Percentiles rank a stretch among this genome's conserved stretches.
Conservation (phyloP, 2,888 invertebrate genomes). For the Drosophila seclusa region DNA sequence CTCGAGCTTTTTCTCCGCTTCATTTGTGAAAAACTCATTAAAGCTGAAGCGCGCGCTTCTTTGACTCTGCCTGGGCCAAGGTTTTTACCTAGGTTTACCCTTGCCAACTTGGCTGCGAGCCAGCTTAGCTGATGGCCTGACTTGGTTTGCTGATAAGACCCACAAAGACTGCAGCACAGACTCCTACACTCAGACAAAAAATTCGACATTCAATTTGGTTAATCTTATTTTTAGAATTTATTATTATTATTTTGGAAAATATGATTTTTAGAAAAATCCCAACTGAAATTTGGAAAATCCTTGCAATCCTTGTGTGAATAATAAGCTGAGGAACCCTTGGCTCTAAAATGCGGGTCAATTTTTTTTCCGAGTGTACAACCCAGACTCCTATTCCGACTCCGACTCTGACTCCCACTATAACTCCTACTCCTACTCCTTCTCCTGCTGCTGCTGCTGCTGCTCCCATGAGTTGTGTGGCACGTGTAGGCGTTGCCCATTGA, state of each 20-base stretch:
- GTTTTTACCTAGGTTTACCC: constrained; percentile 44
- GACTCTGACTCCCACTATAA: background rate
- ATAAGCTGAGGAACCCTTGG: background rate
- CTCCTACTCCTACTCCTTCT: background rate
- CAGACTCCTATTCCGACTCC: background rate
- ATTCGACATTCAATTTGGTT: background rate
- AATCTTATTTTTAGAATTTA: no score
- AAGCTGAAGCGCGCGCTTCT: constrained; percentile 34
- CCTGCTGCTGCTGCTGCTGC: background rate
- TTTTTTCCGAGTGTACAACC: background rate
- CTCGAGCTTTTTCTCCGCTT: constrained; percentile 3
- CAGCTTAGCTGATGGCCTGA: constrained; percentile 63
- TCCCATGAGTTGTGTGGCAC: constrained; percentile 38
- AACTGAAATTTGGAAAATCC: background rate
- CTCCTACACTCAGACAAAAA: background rate
- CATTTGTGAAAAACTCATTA: constrained; percentile 69
- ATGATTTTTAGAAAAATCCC: background rate
- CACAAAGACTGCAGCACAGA: background rate
- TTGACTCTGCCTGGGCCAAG: constrained; percentile 68
- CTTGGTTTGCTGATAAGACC: constrained; percentile 60
- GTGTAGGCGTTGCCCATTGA: constrained; percentile 73
- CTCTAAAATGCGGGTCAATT: accelerated
- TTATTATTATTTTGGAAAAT: no score
- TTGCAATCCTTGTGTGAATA: background rate
- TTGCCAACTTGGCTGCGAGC: constrained; percentile 31